phyloP scores from a whole-genome alignment of 2,888 invertebrate species.

The Ophion slaviceki region DNA sequence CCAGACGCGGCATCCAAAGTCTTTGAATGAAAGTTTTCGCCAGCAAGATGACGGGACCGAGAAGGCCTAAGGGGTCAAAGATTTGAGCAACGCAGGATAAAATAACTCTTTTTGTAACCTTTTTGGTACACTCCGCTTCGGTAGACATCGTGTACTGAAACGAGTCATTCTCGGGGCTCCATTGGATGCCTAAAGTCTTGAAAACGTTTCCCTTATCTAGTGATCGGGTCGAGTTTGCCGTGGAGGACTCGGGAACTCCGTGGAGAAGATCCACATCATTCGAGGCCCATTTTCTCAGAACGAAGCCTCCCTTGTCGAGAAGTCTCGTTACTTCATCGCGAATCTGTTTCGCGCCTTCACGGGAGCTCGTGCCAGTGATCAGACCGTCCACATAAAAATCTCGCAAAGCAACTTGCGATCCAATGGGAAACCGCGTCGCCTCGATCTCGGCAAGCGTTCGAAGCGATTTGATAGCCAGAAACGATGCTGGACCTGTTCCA shows the following conservation, averaged over 20 bases:
- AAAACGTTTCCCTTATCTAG: conserved; percentile 17
- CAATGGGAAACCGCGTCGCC: conserved; percentile 49
- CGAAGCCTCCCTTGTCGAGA: conserved; percentile 37
- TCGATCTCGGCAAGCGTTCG: conserved; percentile 65
- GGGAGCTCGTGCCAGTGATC: conserved; percentile 25
- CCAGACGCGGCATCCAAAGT: conserved; percentile 39
- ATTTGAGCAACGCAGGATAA: background rate
- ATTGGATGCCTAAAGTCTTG: conserved; percentile 34
- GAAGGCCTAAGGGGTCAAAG: conserved; percentile 21
- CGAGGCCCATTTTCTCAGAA: conserved; percentile 42
- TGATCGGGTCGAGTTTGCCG: background rate
- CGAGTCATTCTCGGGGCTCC: conserved; percentile 7
- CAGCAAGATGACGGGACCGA: conserved; percentile 32
- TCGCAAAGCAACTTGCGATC: conserved; percentile 28
- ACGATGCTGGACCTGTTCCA: conserved; percentile 70
- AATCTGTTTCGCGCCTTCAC: background rate
- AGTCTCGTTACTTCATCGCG: conserved; percentile 31
- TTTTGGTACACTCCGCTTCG: background rate
- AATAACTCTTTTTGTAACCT: conserved; percentile 17
- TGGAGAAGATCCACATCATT: background rate
- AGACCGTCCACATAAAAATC: conserved; percentile 15
- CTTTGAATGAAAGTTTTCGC: conserved; percentile 53
- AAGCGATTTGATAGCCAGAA: conserved; percentile 67
- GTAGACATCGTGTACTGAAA: background rate
- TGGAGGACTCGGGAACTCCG: background rate